These are phyloP conservation scores for Spodoptera exigua DNA, from an alignment of 2,888 invertebrate species.

Conservation along the genomic window DNA sequence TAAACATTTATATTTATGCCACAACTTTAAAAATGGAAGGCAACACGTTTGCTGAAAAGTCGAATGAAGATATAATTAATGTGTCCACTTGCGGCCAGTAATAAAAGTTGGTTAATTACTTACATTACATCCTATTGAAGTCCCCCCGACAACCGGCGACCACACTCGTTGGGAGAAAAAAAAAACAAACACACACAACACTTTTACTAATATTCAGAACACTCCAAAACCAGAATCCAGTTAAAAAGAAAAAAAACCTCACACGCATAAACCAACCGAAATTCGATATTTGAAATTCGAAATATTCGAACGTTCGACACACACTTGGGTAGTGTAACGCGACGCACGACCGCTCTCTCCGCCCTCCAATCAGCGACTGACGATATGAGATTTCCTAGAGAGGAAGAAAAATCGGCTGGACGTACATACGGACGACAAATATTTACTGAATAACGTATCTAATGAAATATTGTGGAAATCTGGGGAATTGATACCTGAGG, in stretches of 20 bases:
- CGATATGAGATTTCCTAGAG: constrained; percentile 41
- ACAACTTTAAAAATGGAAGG: constrained; percentile 18
- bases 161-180: constrained; percentile 38
- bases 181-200: constrained; percentile 45
- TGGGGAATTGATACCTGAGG: constrained; percentile 41
- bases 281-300: constrained; percentile 21
- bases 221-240: constrained; percentile 37
- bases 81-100: constrained; percentile 14
- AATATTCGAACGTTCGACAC: constrained; percentile 32
- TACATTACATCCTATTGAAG: constrained; percentile 51
- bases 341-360: constrained; percentile 44
- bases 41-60: neutral
- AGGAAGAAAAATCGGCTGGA: constrained; percentile 46
- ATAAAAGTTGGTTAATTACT: constrained; percentile 53
- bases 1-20: neutral
- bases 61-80: constrained; percentile 23
- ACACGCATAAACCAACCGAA: constrained; percentile 23
- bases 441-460: constrained; percentile 53
- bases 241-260: constrained; percentile 8
- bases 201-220: constrained; percentile 25
- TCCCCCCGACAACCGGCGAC: constrained; percentile 11
- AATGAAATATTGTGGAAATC: constrained; percentile 64
- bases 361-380: constrained; percentile 46
- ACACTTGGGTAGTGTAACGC: constrained; percentile 30
- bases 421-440: constrained; percentile 42